Evolutionary conservation across 2,113 vertebrate genomes (phyloP).

Genomic region (Penelope pileata): DNA sequence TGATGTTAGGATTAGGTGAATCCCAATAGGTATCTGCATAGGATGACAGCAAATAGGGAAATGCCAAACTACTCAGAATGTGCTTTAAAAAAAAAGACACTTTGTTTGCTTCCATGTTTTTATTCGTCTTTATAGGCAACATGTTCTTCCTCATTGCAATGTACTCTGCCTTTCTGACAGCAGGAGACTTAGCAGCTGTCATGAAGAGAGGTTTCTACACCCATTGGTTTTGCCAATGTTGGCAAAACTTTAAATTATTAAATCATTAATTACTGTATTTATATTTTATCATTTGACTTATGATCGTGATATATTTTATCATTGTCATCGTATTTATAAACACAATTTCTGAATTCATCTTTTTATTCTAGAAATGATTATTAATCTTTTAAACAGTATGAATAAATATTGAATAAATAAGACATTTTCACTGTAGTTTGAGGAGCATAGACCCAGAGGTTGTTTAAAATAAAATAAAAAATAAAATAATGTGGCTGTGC

Average conservation of each 20-base stretch:
- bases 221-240: background rate
- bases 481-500: too few species aligned
- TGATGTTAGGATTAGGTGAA: background rate
- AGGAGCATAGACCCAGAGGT: background rate
- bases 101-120: background rate
- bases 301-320: background rate
- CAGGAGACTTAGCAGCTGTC: background rate
- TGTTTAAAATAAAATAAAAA: background rate
- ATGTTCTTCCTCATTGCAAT: background rate
- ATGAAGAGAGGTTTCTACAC: background rate
- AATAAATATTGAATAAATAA: background rate
- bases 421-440: background rate
- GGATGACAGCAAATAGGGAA: background rate
- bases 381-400: background rate
- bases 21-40: background rate
- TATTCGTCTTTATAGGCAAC: background rate
- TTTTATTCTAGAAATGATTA: background rate
- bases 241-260: background rate
- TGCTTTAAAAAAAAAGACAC: background rate
- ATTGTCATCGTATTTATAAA: background rate
- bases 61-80: background rate
- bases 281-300: background rate
- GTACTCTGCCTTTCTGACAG: background rate
- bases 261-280: background rate
- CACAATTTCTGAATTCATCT: background rate